phyloP scores from a whole-genome alignment of 1,140 invertebrate species.

The Aphidius ervi region DNA sequence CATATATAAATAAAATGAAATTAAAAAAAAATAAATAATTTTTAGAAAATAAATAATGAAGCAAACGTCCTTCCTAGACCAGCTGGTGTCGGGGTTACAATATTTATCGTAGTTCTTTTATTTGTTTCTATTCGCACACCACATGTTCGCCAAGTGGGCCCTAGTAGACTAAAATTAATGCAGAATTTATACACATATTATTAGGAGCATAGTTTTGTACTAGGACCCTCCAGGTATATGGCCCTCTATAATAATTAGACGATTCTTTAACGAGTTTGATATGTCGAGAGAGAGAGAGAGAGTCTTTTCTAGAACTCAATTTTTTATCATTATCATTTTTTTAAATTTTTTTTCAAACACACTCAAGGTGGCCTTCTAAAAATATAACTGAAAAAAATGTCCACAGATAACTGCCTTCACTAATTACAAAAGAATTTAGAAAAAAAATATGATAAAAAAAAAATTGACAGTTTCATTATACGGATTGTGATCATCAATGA shows the following conservation, averaged over 20 bases:
- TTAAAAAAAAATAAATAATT: too few relatives aligned
- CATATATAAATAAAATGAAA: slow-evolving; percentile 19
- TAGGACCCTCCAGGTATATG: slow-evolving; percentile 7
- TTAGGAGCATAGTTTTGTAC: slow-evolving; percentile 3
- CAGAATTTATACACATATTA: slow-evolving; percentile 25
- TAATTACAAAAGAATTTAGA: too few relatives aligned
- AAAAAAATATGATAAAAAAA: too few relatives aligned
- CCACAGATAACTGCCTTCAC: too few relatives aligned
- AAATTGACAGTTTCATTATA: too few relatives aligned
- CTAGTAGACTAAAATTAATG: slow-evolving; percentile 32
- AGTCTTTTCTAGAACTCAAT: too few relatives aligned
- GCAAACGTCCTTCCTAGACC: slow-evolving; percentile 35
- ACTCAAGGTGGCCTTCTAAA: not conserved
- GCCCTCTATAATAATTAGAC: slow-evolving; percentile 28
- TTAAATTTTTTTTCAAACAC: not conserved
- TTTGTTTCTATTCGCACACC: slow-evolving; percentile 38
- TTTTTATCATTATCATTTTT: too few relatives aligned
- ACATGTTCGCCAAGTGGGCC: slow-evolving; percentile 35
- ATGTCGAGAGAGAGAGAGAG: not conserved
- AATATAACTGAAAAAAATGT: too few relatives aligned
- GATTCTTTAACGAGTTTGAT: slow-evolving; percentile 23
- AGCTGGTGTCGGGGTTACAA: slow-evolving; percentile 32
- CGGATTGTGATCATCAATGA: too few relatives aligned
- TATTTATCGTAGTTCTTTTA: slow-evolving; percentile 14
- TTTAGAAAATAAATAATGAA: slow-evolving; percentile 20